Base-by-base conservation (phyloP, 2,797 vertebrate genomes). In the Pipistrellus pygmaeus region DNA sequence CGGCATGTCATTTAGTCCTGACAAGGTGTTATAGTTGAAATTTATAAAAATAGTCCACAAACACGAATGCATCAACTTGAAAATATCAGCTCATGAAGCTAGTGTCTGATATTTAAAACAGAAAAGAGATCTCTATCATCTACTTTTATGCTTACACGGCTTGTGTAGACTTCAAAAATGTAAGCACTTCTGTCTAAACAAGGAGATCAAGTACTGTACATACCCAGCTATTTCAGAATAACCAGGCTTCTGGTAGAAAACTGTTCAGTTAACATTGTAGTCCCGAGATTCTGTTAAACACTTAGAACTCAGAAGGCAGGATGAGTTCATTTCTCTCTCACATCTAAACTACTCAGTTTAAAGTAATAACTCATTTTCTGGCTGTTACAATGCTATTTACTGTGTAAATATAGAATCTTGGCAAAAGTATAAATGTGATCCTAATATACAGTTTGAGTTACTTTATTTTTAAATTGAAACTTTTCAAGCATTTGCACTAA, bases 401-500 rank as follows among this genome's bases (percentile, higher is more conserved):
- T 72, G 1, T 90, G 85, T 90, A 84, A 95, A 82, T 62, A 55
- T 9, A 72, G 76, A 90, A 73, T 78, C 53, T 78, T 62, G 53
- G 35, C 44, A 69, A 55, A 88, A 85, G n/a, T 75, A 78, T 78
- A 73, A 85, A 93, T 5, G 10, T 73, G 41, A 78, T 69, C 62
- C 71, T 55, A 68, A 92, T 35, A 72, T 35, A 51, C 44, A 38
- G 6, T 81, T 60, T 53, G 35, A 90, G 23, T 73, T 55, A 48
- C 76, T 94, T 89, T 68, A 27, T 71, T 85, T 94, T 88, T 77
- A 80, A 85, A 82, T 72, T 41, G 27, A 20, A 30, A 8, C 48
- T 73, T 82, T 95, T 84, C 30, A 95, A 93, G 75, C 2, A 35
- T 95, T 84, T 77, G 23, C 72, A 60, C 77, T 88, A 94, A 95